These are phyloP conservation scores for Zosterops hypoxanthus DNA, from an alignment of 2,113 vertebrate species.

Conservation along the genomic window DNA sequence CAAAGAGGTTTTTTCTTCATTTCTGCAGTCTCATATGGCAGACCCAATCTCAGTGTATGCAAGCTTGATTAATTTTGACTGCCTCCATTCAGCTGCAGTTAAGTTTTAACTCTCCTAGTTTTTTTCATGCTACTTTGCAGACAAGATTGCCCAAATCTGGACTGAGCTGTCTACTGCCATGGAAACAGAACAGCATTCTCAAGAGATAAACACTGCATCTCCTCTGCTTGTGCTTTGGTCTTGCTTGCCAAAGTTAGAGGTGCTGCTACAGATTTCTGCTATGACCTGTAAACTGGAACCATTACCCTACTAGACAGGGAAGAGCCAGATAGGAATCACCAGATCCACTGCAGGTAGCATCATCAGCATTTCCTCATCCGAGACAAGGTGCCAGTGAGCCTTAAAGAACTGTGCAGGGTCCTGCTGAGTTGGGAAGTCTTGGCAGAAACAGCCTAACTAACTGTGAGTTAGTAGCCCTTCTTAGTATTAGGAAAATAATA, in stretches of 20 bases:
- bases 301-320: not conserved
- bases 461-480: not conserved
- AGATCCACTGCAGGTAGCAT: not conserved
- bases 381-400: not conserved
- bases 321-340: not conserved
- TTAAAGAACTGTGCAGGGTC: not conserved
- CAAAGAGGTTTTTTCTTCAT: not conserved
- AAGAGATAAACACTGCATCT: constrained; percentile 51
- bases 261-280: not conserved
- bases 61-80: constrained; percentile 47
- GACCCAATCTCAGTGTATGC: not conserved
- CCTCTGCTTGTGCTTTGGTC: not conserved
- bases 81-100: constrained; percentile 44
- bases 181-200: constrained; percentile 68
- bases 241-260: not conserved
- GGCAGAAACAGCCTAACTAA: not conserved
- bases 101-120: constrained; percentile 23
- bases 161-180: constrained; percentile 71
- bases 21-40: not conserved
- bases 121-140: constrained; percentile 51
- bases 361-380: not conserved
- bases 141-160: constrained; percentile 62
- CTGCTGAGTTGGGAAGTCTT: not conserved
- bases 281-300: not conserved
- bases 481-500: not conserved